Percentiles rank a stretch among this genome's conserved stretches.
Evolutionary conservation across 2,888 invertebrate genomes (phyloP).

Genomic region (Watsonalla binaria): DNA sequence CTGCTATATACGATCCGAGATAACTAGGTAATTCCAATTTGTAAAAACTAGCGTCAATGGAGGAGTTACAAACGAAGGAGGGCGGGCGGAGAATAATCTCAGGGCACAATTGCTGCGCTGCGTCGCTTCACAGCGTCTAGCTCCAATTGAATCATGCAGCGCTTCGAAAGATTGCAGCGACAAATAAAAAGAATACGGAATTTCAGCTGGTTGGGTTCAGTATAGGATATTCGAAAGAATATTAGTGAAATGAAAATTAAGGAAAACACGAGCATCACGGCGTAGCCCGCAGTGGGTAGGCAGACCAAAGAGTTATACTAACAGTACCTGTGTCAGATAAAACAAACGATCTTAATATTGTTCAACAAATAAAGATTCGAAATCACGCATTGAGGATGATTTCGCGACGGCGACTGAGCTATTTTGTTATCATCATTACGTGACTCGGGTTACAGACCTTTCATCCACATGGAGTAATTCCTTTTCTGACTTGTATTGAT

Average conservation of each 20-base stretch:
- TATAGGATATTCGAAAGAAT: not conserved
- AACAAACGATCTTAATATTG: too few relatives aligned
- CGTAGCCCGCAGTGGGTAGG: too few relatives aligned
- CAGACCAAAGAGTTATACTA: too few relatives aligned
- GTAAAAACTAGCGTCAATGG: not conserved
- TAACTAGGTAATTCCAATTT: not conserved
- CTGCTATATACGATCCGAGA: not conserved
- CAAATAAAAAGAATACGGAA: not conserved
- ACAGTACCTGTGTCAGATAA: too few relatives aligned
- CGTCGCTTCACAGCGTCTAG: constrained; percentile 16
- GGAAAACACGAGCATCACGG: too few relatives aligned
- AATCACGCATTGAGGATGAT: too few relatives aligned
- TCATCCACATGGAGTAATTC: too few relatives aligned
- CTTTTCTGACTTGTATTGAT: too few relatives aligned
- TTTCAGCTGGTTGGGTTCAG: not conserved
- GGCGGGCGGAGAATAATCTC: constrained; percentile 16
- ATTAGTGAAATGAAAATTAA: not conserved
- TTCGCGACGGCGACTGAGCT: too few relatives aligned
- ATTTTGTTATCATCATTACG: too few relatives aligned
- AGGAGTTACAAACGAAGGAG: not conserved
- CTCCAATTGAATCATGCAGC: constrained; percentile 46
- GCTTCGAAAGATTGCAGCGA: constrained; percentile 33
- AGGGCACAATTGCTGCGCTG: constrained; percentile 25
- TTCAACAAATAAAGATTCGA: too few relatives aligned
- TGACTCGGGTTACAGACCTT: too few relatives aligned